Evolutionary conservation across 1,140 invertebrate genomes (phyloP).

Genomic region (Trichonephila clavipes): DNA sequence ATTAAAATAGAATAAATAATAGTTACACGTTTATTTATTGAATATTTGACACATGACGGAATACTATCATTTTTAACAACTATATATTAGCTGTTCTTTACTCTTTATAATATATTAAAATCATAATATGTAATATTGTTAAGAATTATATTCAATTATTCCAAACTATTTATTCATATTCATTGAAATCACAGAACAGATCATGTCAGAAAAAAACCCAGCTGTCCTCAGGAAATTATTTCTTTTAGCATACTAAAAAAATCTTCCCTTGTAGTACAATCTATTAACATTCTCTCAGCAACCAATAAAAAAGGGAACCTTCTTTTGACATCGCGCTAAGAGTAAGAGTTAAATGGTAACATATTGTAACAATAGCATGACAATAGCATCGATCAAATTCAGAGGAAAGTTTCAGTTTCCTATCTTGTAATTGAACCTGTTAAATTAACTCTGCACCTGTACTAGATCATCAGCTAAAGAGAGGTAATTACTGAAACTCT

Average conservation of each 20-base stretch:
- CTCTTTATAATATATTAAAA: no score
- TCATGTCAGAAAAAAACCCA: neutral
- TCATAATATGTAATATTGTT: no score
- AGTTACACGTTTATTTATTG: no score
- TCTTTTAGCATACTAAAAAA: neutral
- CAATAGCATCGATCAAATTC: conserved; percentile 46
- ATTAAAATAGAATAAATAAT: no score
- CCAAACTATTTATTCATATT: no score
- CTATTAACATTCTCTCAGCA: neutral
- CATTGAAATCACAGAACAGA: no score
- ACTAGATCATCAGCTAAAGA: conserved; percentile 19
- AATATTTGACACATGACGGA: no score
- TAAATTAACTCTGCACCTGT: conserved; percentile 56
- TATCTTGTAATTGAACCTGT: conserved; percentile 70
- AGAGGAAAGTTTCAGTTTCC: neutral
- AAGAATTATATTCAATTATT: no score
- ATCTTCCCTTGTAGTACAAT: neutral
- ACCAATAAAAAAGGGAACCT: conserved; percentile 10
- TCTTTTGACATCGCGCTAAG: neutral
- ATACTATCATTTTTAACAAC: no score
- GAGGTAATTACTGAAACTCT: conserved; percentile 51
- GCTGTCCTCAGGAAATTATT: neutral
- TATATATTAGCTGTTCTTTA: no score
- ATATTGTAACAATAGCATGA: conserved; percentile 38
- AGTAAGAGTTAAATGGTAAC: conserved; percentile 43